These are phyloP conservation scores for Plestiodon gilberti DNA, from an alignment of 2,113 vertebrate species.

Conservation along the genomic window DNA sequence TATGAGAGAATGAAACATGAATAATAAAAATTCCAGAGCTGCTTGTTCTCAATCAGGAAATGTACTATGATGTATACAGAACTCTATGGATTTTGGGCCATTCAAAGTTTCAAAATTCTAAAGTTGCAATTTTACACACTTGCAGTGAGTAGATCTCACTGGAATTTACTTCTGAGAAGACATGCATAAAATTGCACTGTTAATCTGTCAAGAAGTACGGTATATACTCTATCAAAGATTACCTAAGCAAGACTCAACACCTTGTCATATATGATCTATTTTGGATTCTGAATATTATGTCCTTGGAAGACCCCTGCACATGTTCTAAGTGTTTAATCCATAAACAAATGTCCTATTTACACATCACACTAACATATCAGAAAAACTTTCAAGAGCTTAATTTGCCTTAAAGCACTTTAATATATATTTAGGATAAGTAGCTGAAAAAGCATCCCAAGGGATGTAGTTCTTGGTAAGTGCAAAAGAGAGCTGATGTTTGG, in stretches of 20 bases:
- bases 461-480: background rate
- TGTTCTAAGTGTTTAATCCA: background rate
- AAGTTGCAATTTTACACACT: background rate
- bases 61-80: background rate
- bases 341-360: background rate
- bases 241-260: background rate
- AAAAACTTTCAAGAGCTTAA: background rate
- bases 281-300: background rate
- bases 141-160: no score
- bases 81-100: background rate
- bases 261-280: background rate
- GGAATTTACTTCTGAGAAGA: no score
- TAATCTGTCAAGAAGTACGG: no score
- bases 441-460: no score
- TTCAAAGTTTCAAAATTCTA: background rate
- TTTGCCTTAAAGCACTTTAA: no score
- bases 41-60: no score
- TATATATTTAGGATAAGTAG: no score
- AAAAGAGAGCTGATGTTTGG: background rate
- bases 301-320: background rate
- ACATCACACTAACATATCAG: background rate
- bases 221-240: background rate
- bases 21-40: no score
- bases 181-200: no score
- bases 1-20: no score